Percentiles rank a stretch among this genome's conserved stretches.
Evolutionary conservation across 2,113 vertebrate species (phyloP).

Genomic region (Arenaria interpres): DNA sequence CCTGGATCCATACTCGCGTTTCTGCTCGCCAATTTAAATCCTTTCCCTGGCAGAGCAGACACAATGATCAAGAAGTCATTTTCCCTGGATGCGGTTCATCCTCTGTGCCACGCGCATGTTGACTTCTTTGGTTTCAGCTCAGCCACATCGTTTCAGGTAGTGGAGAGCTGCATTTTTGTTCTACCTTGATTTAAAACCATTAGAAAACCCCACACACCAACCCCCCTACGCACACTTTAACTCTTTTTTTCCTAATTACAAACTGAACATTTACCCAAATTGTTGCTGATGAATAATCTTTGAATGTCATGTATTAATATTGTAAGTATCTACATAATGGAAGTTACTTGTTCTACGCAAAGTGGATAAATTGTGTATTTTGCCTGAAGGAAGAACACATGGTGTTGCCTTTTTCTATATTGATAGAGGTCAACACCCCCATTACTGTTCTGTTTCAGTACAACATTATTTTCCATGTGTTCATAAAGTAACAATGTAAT

Average conservation of each 20-base stretch:
- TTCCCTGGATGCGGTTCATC: neutral
- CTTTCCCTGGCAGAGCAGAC: neutral
- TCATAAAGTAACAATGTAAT: neutral
- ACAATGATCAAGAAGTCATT: neutral
- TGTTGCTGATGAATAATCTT: neutral
- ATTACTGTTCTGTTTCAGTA: neutral
- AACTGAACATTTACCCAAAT: neutral
- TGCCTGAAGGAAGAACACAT: neutral
- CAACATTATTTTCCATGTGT: neutral
- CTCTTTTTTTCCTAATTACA: neutral
- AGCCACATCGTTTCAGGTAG: neutral
- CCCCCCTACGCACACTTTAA: rapidly evolving
- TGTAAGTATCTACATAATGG: neutral
- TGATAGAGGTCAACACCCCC: neutral
- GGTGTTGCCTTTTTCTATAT: neutral
- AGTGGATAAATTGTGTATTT: neutral
- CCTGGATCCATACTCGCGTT: neutral
- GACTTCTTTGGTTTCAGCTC: neutral
- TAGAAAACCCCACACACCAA: neutral
- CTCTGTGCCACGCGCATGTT: neutral
- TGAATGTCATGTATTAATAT: neutral
- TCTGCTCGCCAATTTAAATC: neutral
- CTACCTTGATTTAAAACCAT: neutral
- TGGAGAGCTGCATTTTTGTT: neutral
- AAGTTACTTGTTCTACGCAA: neutral